Evolutionary conservation across 2,797 vertebrate genomes (phyloP).

Genomic region (Myotis daubentonii): DNA sequence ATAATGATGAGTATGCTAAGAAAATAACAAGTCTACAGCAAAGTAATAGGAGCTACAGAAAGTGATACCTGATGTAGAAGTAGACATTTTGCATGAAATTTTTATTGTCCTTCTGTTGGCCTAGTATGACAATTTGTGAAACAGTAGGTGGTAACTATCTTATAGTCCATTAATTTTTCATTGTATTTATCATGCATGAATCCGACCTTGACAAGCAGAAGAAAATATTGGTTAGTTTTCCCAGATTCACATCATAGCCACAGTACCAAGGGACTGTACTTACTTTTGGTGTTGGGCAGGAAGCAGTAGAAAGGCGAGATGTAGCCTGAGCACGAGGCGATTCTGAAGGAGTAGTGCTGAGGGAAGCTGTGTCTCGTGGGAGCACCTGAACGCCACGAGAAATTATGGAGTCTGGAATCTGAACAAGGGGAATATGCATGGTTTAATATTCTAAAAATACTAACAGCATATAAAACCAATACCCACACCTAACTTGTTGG

Average conservation of each 20-base stretch:
- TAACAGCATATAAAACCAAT: slow-evolving; percentile 55
- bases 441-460: slow-evolving; percentile 54
- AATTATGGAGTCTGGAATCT: slow-evolving; percentile 99
- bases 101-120: slow-evolving; percentile 61
- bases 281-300: slow-evolving; percentile 99
- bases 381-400: slow-evolving; percentile 99
- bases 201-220: slow-evolving; percentile 76
- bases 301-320: slow-evolving; percentile 98
- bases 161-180: slow-evolving; percentile 64
- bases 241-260: slow-evolving; percentile 38
- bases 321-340: slow-evolving; percentile 98
- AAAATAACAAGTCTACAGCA: slow-evolving; percentile 47
- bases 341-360: slow-evolving; percentile 99
- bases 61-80: slow-evolving; percentile 35
- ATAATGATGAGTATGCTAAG: slow-evolving; percentile 67
- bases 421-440: slow-evolving; percentile 72
- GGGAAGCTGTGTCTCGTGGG: slow-evolving; percentile 97
- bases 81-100: slow-evolving; percentile 58
- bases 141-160: slow-evolving; percentile 55
- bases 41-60: slow-evolving; percentile 55
- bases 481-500: background rate
- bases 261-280: slow-evolving; percentile 83
- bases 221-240: slow-evolving; percentile 69
- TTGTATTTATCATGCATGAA: slow-evolving; percentile 77
- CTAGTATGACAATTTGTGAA: slow-evolving; percentile 68